A percentile compares a stretch with the other conserved stretches of the same genome.
These are phyloP conservation scores for Nephrotoma appendiculata DNA, from an alignment of 2,888 invertebrate genomes.

Conservation along the genomic window DNA sequence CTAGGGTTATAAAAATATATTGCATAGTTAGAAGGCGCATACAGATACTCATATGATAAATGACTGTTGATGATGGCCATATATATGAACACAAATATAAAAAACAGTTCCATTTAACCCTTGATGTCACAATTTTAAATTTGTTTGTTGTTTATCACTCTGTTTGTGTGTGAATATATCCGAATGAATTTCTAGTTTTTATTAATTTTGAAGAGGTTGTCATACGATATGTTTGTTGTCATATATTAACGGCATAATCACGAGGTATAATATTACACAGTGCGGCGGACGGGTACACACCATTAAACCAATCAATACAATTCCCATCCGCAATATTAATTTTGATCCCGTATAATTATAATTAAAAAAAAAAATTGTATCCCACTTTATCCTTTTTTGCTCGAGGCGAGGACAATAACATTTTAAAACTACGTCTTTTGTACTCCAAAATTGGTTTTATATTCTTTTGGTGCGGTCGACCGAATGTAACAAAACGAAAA, in stretches of 20 bases:
- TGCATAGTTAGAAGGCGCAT: not conserved
- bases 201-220: not conserved
- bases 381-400: not conserved
- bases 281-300: not conserved
- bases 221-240: not conserved
- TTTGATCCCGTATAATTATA: not conserved
- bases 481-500: not conserved
- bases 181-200: not conserved
- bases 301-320: not conserved
- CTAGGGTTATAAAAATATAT: not conserved
- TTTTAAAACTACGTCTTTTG: not conserved
- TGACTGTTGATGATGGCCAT: not conserved
- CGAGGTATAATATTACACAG: not conserved
- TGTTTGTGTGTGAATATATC: not conserved
- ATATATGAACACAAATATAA: not conserved
- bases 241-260: not conserved
- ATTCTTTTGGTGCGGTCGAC: not conserved
- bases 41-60: not conserved
- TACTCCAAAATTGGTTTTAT: not conserved
- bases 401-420: not conserved
- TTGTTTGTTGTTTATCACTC: not conserved
- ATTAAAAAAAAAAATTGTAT: not conserved
- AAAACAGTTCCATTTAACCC: not conserved
- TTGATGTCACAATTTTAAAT: not conserved
- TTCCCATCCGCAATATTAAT: not conserved